Evolutionary conservation across 2,888 invertebrate genomes (phyloP), one percentile per base, ranked within the genome.

Genomic region (Trisateles emortualis): DNA sequence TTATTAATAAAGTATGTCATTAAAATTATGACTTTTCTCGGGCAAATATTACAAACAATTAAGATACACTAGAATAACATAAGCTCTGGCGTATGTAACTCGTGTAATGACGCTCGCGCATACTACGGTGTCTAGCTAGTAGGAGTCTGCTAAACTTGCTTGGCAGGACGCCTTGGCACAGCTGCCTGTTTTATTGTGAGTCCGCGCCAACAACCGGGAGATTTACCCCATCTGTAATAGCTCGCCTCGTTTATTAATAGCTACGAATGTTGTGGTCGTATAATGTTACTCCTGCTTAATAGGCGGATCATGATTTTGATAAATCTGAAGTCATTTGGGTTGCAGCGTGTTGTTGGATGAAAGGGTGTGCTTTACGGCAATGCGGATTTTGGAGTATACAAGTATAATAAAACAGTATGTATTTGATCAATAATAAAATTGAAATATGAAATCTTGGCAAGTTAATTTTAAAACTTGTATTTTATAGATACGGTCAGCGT

Each of bases 161-260:
- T 88, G 88, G 88, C 88, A 86, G 67, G 52, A 68, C 75, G 81
- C 82, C 86, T 86, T 86, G 87, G 87, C 86, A 81, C 74, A 55
- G 72, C 78, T 72, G 79, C 78, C 79, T 81, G 79, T 80, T 85
- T 83, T 83, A 86, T 82, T 79, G 84, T 79, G 78, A 79, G 64
- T 72, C 67, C 76, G 83, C 82, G 88, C 87, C 88, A 87, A 83
- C 81, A 78, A 79, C 76, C 68, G 73, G 61, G 79, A 83, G 83
- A 82, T 85, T 83, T 83, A 84, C 81, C 81, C 84, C 76, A 76
- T 78, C 77, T 79, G 79, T 81, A 84, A 83, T 83, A 79, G 79
- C 76, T 64, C 71, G 66, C 72, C 73, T 77, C 77, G 76, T 83
- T 82, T 83, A 81, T 83, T 83, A 79, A 83, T 81, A 78, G 78